Evolutionary conservation across 1,140 invertebrate genomes (phyloP).

Genomic region (Bathynomus jamesi): DNA sequence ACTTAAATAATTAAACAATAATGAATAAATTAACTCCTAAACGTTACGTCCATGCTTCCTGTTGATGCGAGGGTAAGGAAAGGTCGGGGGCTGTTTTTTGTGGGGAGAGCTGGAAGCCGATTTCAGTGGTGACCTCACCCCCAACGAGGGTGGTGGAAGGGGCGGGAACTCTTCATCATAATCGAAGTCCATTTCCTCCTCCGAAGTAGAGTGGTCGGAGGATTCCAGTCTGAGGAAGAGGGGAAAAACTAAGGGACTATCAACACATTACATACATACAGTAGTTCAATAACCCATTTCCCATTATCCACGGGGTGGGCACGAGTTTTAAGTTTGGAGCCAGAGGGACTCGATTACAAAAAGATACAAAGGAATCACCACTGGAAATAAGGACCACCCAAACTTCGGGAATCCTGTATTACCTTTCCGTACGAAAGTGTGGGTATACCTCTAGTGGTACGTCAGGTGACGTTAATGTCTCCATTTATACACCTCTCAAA

Average conservation of each 20-base stretch:
- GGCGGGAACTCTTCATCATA: conserved; percentile 37
- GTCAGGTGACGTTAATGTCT: too few species aligned
- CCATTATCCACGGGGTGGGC: too few species aligned
- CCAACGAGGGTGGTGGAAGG: conserved; percentile 18
- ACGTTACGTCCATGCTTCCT: not conserved
- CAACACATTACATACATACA: not conserved
- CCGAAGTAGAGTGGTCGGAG: conserved; percentile 20
- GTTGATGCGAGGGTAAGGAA: not conserved
- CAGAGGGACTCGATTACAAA: not conserved
- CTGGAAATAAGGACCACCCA: too few species aligned
- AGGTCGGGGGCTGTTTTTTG: not conserved
- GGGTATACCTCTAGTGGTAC: too few species aligned
- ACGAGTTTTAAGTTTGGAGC: not conserved
- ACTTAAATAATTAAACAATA: not conserved
- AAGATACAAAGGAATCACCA: too few species aligned
- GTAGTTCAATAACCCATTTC: too few species aligned
- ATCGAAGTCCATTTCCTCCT: conserved; percentile 36
- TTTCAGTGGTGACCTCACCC: not conserved
- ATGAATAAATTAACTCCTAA: not conserved
- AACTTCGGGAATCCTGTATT: too few species aligned
- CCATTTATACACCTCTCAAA: too few species aligned
- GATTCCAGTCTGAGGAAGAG: not conserved
- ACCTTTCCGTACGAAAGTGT: too few species aligned
- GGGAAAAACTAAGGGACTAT: not conserved
- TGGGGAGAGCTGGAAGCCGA: not conserved